phyloP scores from a whole-genome alignment of 2,888 invertebrate species.

The Agrotis ipsilon region DNA sequence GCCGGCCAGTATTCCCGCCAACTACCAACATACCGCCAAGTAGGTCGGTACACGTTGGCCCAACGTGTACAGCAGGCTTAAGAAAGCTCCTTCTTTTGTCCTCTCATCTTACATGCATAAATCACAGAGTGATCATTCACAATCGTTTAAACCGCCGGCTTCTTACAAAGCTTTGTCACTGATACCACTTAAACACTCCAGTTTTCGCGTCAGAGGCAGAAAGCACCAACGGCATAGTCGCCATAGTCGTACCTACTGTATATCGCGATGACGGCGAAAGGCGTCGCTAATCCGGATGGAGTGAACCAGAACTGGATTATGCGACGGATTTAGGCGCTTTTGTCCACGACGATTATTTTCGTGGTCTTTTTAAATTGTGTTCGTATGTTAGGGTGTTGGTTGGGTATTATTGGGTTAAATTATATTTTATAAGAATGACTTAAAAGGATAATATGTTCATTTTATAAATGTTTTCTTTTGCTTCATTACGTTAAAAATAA shows the following conservation, averaged over 20 bases:
- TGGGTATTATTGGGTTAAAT: no score
- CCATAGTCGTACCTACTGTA: constrained; percentile 7
- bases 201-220: constrained; percentile 33
- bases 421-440: no score
- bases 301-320: constrained; percentile 57
- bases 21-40: no score
- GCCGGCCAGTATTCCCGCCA: no score
- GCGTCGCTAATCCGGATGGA: constrained; percentile 54
- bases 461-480: no score
- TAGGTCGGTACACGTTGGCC: no score
- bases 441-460: no score
- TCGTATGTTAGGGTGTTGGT: neutral
- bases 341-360: constrained; percentile 17
- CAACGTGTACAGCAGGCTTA: no score
- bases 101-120: no score
- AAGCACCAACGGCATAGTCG: constrained; percentile 23
- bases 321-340: constrained; percentile 39
- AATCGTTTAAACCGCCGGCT: constrained; percentile 20
- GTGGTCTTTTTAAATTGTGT: constrained; percentile 11
- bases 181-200: constrained; percentile 56
- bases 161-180: constrained; percentile 58
- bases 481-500: no score
- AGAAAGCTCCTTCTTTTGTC: no score
- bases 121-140: constrained; percentile 19
- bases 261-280: constrained; percentile 42